Evolutionary conservation across 2,797 vertebrate genomes (phyloP).

Genomic region (Halcyon leucocephala): DNA sequence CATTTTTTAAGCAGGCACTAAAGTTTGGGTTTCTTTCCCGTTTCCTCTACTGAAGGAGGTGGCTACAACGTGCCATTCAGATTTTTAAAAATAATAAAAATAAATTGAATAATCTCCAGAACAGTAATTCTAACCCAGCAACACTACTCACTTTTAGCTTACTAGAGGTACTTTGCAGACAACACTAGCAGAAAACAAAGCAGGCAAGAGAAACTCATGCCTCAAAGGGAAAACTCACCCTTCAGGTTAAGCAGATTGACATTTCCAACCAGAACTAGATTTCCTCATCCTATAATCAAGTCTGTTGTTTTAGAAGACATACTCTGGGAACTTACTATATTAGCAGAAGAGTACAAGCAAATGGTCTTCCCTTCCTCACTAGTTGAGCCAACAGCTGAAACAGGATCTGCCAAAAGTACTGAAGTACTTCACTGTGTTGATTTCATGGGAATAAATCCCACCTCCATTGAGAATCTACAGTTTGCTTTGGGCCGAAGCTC

Average conservation of each 20-base stretch:
- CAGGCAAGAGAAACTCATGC: background rate
- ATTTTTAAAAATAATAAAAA: background rate
- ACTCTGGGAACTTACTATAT: background rate
- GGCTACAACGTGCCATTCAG: background rate
- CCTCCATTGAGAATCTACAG: background rate
- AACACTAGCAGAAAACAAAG: background rate
- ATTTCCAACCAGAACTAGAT: background rate
- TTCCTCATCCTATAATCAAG: background rate
- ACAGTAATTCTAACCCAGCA: background rate
- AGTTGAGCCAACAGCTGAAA: background rate
- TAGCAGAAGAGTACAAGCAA: background rate
- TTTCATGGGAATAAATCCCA: background rate
- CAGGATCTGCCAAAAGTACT: background rate
- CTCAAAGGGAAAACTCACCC: background rate
- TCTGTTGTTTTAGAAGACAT: background rate
- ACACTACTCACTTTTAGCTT: background rate
- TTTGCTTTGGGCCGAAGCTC: background rate
- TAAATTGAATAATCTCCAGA: background rate
- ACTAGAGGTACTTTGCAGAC: background rate
- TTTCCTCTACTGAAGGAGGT: background rate
- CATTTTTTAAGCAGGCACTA: too few relatives aligned
- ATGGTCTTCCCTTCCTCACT: background rate
- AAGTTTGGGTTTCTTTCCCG: background rate
- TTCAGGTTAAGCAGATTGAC: background rate
- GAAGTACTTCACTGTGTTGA: background rate